phyloP scores from a whole-genome alignment of 2,888 invertebrate species.

The Cheilosia variabilis region DNA sequence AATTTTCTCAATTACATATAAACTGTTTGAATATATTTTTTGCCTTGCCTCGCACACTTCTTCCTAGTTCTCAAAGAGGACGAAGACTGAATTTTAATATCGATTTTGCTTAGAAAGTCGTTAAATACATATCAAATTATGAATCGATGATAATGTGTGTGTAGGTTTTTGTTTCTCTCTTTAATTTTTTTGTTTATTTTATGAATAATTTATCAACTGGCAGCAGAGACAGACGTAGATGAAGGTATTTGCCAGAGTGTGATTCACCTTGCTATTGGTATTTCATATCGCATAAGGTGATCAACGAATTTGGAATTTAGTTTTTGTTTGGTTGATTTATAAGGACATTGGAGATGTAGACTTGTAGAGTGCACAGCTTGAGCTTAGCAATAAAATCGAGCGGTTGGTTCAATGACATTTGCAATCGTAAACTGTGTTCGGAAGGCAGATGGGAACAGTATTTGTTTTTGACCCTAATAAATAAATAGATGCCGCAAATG shows the following conservation, averaged over 20 bases:
- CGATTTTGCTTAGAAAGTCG: slow-evolving; percentile 56
- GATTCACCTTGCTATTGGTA: slow-evolving; percentile 62
- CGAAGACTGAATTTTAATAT: slow-evolving; percentile 61
- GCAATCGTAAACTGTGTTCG: background rate
- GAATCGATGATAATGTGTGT: slow-evolving; percentile 50
- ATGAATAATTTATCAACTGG: slow-evolving; percentile 70
- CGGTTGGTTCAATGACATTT: slow-evolving; percentile 34
- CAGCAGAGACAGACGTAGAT: slow-evolving; percentile 40
- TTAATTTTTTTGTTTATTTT: slow-evolving; percentile 47
- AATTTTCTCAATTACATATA: slow-evolving; percentile 29
- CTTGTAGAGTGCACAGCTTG: background rate
- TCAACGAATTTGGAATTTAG: slow-evolving; percentile 32
- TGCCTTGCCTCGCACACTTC: slow-evolving; percentile 41
- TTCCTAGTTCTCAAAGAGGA: slow-evolving; percentile 61
- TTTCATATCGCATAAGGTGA: slow-evolving; percentile 37
- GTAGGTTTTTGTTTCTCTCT: slow-evolving; percentile 20
- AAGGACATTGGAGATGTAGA: slow-evolving; percentile 26
- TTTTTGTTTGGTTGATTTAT: slow-evolving; percentile 40
- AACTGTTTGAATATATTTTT: background rate
- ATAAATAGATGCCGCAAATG: no score
- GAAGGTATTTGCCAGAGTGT: slow-evolving; percentile 33
- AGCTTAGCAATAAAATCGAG: slow-evolving; percentile 2
- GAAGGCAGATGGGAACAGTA: no score
- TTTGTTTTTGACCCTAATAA: no score
- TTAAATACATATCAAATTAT: slow-evolving; percentile 57